Percentiles rank a stretch among this genome's conserved stretches.
Evolutionary conservation across 30 jellyfish, hydroid and myxozoan species (phyloP).

Genomic region (Chironex yamaguchii): DNA sequence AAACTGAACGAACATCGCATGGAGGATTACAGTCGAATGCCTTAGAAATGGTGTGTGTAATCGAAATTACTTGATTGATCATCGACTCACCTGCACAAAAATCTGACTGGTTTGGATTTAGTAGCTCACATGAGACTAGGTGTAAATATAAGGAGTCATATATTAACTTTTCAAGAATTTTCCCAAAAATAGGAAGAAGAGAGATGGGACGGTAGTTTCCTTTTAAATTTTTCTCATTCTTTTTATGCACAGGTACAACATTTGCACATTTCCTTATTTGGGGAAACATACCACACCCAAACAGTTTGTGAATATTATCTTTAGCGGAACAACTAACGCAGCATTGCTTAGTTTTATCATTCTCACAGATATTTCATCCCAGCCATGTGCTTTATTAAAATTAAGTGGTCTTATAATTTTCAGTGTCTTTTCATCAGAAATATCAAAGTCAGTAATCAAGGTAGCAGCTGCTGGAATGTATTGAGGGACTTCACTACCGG

Average conservation of each 20-base stretch:
- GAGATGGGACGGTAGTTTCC: not conserved
- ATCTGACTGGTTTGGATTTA: not conserved
- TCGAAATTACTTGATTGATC: not conserved
- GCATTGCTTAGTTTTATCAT: not conserved
- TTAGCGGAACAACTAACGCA: not conserved
- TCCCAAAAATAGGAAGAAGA: not conserved
- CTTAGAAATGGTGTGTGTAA: not conserved
- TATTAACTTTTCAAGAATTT: not conserved
- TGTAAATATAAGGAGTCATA: not conserved
- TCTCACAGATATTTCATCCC: not conserved
- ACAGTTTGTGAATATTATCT: too few species aligned
- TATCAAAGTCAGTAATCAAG: too few species aligned
- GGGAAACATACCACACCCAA: not conserved
- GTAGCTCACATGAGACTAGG: not conserved
- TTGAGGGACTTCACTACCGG: too few species aligned
- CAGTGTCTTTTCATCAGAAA: not conserved
- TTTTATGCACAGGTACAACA: not conserved
- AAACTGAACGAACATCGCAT: too few species aligned
- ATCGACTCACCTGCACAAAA: too few species aligned
- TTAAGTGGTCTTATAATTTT: not conserved
- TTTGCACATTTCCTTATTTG: not conserved
- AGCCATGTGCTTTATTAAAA: not conserved
- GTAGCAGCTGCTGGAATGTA: too few species aligned
- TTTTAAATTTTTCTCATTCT: too few species aligned
- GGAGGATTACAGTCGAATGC: too few species aligned